Percentiles rank a stretch among this genome's conserved stretches.
Conservation (phyloP, 2,797 vertebrate genomes). For the Limosa lapponica region DNA sequence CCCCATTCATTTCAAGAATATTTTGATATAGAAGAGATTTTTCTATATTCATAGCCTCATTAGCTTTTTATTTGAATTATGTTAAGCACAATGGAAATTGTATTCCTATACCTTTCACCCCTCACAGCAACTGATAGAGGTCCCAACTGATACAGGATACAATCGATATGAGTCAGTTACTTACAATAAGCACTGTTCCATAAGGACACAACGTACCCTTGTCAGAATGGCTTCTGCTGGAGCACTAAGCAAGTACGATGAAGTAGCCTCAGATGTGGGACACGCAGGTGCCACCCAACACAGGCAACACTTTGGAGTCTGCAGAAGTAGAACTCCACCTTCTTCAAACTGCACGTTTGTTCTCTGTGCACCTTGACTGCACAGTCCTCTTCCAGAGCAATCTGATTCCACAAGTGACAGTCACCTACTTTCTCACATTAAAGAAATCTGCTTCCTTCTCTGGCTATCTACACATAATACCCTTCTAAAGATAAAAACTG, state of each 20-base stretch:
- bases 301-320: no score
- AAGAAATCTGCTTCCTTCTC: not conserved
- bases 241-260: not conserved
- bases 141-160: not conserved
- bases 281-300: not conserved
- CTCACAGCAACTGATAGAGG: not conserved
- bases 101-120: not conserved
- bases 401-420: not conserved
- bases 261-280: not conserved
- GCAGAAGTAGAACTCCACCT: not conserved
- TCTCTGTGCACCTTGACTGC: not conserved
- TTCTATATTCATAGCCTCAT: not conserved
- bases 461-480: not conserved
- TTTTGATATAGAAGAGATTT: accelerated
- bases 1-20: accelerated
- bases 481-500: not conserved
- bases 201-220: not conserved
- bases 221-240: not conserved
- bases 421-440: not conserved
- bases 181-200: accelerated
- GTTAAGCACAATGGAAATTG: not conserved
- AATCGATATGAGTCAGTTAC: not conserved
- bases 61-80: not conserved
- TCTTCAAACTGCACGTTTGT: not conserved
- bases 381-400: not conserved